A percentile compares a stretch with the other conserved stretches of the same genome.
phyloP scores from a whole-genome alignment of 92 coral and sea anemone species.

The Paramuricea clavata region DNA sequence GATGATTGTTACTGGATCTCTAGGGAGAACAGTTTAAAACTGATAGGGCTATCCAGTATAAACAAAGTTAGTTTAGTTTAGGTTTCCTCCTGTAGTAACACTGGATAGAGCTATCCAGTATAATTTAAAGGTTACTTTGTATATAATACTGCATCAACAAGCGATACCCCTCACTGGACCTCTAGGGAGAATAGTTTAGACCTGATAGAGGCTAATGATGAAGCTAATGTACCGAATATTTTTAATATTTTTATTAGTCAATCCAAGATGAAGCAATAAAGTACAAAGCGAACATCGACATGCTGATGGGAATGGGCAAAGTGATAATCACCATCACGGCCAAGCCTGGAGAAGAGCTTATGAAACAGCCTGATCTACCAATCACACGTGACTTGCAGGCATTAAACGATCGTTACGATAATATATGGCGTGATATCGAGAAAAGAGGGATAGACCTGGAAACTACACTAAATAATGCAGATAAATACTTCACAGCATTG shows the following conservation, averaged over 20 bases:
- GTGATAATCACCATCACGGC: constrained; percentile 92
- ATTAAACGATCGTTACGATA: constrained; percentile 91
- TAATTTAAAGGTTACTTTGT: no score
- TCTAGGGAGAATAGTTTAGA: no score
- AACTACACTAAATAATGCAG: constrained; percentile 87
- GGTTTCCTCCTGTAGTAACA: no score
- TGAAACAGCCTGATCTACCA: constrained; percentile 74
- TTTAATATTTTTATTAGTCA: constrained; percentile 57
- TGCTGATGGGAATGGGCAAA: constrained; percentile 90
- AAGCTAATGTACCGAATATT: no score
- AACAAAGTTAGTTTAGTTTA: no score
- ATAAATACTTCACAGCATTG: constrained; percentile 88
- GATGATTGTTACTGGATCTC: no score
- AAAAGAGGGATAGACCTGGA: constrained; percentile 87
- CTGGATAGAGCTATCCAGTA: no score
- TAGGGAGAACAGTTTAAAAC: no score
- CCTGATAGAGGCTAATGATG: background rate
- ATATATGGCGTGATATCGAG: constrained; percentile 92
- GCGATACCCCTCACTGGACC: no score
- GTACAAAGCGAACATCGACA: constrained; percentile 97
- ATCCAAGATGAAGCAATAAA: constrained; percentile 95
- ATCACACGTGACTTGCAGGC: constrained; percentile 87
- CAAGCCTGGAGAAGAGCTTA: constrained; percentile 71
- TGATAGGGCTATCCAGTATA: no score
- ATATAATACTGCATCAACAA: no score